phyloP scores from a whole-genome alignment of 1,140 invertebrate species.

The Stegodyphus dumicola region DNA sequence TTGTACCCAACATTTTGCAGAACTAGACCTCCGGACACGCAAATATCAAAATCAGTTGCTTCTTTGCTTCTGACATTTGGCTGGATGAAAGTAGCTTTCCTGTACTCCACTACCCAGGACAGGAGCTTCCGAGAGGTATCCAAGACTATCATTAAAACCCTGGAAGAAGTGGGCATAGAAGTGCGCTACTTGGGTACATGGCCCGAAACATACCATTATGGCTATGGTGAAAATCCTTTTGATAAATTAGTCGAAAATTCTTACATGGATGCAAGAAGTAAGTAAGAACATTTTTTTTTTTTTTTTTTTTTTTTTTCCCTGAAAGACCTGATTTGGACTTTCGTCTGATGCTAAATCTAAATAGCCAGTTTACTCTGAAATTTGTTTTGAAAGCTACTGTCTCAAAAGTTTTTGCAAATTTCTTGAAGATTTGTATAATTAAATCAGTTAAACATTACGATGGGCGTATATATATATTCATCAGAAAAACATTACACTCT shows the following conservation, averaged over 20 bases:
- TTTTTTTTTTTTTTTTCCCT: background rate
- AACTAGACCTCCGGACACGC: conserved; percentile 90
- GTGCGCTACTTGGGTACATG: conserved; percentile 77
- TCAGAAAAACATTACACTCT: too few relatives aligned
- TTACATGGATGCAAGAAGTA: conserved; percentile 82
- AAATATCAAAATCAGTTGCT: conserved; percentile 89
- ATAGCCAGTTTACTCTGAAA: too few relatives aligned
- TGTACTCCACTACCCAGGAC: conserved; percentile 78
- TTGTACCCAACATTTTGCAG: conserved; percentile 92
- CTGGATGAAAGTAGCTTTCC: conserved; percentile 72
- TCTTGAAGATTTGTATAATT: too few relatives aligned
- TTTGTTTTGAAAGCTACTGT: too few relatives aligned
- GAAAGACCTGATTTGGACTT: background rate
- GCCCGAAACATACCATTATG: conserved; percentile 81
- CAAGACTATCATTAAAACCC: conserved; percentile 76
- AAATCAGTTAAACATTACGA: too few relatives aligned
- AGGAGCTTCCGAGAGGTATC: conserved; percentile 80
- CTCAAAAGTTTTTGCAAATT: too few relatives aligned
- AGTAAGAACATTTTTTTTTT: conserved; percentile 67
- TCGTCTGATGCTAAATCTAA: background rate
- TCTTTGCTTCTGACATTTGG: conserved; percentile 80
- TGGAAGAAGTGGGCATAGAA: conserved; percentile 76
- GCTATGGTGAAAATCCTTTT: conserved; percentile 81
- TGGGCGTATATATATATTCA: too few relatives aligned
- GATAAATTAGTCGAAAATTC: conserved; percentile 80